Base-by-base conservation (phyloP, 2,888 invertebrate species). In the Caenorhabditis macrosperma region DNA sequence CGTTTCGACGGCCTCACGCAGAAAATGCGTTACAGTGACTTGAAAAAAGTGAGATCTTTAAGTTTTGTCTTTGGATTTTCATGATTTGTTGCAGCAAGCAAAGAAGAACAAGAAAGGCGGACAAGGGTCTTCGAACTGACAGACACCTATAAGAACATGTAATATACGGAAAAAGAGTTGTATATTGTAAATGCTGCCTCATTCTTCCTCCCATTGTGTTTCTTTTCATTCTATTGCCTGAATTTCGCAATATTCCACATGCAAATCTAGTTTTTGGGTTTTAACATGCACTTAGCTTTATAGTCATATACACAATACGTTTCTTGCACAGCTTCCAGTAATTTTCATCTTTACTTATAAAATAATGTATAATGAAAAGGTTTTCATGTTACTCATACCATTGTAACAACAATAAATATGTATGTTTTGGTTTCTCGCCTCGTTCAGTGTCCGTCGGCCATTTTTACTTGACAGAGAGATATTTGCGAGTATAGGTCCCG, bases 1-100 rank as follows among this genome's bases (percentile, higher is more conserved):
- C 94, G 99, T 88, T 99, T 99, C 92, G 98, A 99, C 92, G 97
- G 96, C 30, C 93, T 97, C 84, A 96, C 96, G 63, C 85, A 85
- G 46, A 85, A 83, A 30, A 82, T 77, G 76, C 80, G 85, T 7
- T 83, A 81, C 57, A 81, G 80, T 59, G 83, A 81, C 15, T 52
- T 77, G 67, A 81, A 81, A 22, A 81, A 81, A 61, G 79, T 80
- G n/a, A n/a, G n/a, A n/a, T n/a, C n/a, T n/a, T n/a, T n/a, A 44
- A 44, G 44, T 44, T 44, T 44, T n/a, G n/a, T n/a, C n/a, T n/a
- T n/a, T n/a, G n/a, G n/a, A n/a, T n/a, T n/a, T n/a, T n/a, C n/a
- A n/a, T n/a, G n/a, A n/a, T n/a, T n/a, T n/a, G n/a, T 77, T 78
- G 46, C 71, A 78, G 78, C 71, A 78, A 61, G 78, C 71, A 9